Base-by-base conservation (phyloP, 2,113 vertebrate genomes). In the Melanocharis versteri region DNA sequence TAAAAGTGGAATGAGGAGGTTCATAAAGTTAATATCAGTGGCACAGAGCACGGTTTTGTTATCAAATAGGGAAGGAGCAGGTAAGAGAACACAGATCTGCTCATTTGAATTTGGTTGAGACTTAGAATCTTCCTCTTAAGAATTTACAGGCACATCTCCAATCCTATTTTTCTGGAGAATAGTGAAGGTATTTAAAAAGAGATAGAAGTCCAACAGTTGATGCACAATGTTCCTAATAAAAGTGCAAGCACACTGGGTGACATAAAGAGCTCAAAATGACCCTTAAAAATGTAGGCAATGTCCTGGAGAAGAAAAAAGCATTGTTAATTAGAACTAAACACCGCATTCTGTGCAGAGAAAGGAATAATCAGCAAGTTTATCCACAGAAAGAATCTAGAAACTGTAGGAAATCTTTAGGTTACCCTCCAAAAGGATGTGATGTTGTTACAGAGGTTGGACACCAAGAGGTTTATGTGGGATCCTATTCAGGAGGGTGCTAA, bases 331-430 rank as follows among this genome's bases (percentile, higher is more conserved):
- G 26, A 72, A 39, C 56, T n/a, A 31, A 65, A 60, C 16, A 20
- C 8, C 7, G 5, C 0, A 0, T 69, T 72, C 40, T 47, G 2
- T 2, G 1, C 28, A 57, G 17, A 73, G 7, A 48, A 77, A 77
- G 19, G 11, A 77, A 42, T 30, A 64, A 89, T 56, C 5, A 44
- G 3, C 6, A 75, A 64, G 4, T 56, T 61, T 90, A 86, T 88
- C 21, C 61, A 39, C 11, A 76, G 35, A 76, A 68, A 58, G 12
- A 24, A 20, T 35, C 9, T 9, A 35, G 53, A 64, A 66, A 24
- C 6, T 50, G 9, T 21, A 37, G 40, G 19, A 30, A 64, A 83
- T 18, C 10, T 31, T 53, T 30, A 82, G 10, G 8, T 80, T 64
- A 27, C 8, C 7, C 30, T 83, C 37, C 37, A 30, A 24, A 66